phyloP scores from a whole-genome alignment of 2,888 invertebrate species.

The Mesorhabditis spiculigera region DNA sequence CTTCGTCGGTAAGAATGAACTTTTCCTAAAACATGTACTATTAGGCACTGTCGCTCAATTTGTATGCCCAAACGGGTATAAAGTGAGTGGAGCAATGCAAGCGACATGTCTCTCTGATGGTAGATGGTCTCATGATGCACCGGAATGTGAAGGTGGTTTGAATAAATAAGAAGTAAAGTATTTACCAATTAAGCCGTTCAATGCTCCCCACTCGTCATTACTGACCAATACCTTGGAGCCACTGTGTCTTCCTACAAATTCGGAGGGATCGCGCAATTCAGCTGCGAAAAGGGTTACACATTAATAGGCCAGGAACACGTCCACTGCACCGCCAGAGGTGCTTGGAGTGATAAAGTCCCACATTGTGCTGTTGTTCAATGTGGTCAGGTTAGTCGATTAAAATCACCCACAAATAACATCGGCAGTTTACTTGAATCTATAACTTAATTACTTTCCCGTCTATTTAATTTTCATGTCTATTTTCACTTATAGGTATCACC shows the following conservation, averaged over 20 bases:
- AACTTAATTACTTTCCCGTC: too few species aligned
- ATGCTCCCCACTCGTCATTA: constrained; percentile 49
- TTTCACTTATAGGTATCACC: constrained; percentile 11
- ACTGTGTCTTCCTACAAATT: constrained; percentile 59
- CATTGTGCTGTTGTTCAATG: constrained; percentile 42
- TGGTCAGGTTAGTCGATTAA: constrained; percentile 13
- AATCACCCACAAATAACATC: too few species aligned
- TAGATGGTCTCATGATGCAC: constrained; percentile 86
- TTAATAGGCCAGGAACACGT: constrained; percentile 43
- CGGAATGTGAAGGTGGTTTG: constrained; percentile 76
- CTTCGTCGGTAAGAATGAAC: constrained; percentile 15
- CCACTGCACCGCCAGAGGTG: constrained; percentile 47
- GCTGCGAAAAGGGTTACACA: constrained; percentile 22
- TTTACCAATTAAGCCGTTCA: constrained; percentile 36
- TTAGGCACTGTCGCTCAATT: constrained; percentile 53
- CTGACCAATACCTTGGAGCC: constrained; percentile 29
- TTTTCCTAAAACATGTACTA: neutral
- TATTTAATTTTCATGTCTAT: too few species aligned
- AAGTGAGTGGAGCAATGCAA: constrained; percentile 57
- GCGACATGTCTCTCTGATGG: constrained; percentile 86
- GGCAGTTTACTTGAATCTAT: too few species aligned
- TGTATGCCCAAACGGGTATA: constrained; percentile 45
- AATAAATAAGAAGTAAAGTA: neutral
- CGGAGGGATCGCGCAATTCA: constrained; percentile 18
- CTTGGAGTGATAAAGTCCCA: constrained; percentile 49